phyloP scores from a whole-genome alignment of 2,888 invertebrate species.

The Ceriagrion tenellum region DNA sequence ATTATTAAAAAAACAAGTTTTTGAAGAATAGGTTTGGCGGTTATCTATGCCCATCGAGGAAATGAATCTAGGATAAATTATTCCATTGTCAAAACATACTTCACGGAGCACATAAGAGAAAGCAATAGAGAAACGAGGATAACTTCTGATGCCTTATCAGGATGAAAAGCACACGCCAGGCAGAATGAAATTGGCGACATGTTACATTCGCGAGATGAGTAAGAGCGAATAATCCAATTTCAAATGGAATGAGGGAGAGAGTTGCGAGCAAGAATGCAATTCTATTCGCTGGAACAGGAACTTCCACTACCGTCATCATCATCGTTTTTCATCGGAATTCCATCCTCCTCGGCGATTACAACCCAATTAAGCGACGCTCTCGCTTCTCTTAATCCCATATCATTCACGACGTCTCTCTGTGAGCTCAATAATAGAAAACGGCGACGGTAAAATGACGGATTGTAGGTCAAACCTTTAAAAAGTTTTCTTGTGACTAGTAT shows the following conservation, averaged over 20 bases:
- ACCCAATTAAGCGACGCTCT: neutral
- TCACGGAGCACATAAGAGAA: neutral
- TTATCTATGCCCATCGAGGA: too few relatives aligned
- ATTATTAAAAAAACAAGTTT: too few relatives aligned
- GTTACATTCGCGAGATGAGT: neutral
- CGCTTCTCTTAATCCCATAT: neutral
- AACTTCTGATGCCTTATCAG: neutral
- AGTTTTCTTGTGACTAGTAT: neutral
- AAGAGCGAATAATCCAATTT: neutral
- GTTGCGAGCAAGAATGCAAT: neutral
- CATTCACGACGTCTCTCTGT: neutral
- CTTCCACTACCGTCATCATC: slow-evolving; percentile 3
- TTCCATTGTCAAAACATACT: neutral
- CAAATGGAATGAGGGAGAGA: neutral
- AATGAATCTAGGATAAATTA: neutral
- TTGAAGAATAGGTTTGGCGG: too few relatives aligned
- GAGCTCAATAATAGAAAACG: neutral
- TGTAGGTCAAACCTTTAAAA: neutral
- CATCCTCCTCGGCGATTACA: neutral
- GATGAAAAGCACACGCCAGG: neutral
- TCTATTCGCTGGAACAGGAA: neutral
- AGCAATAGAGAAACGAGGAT: neutral
- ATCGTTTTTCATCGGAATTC: neutral
- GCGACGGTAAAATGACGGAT: neutral
- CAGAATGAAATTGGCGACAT: neutral